Base-by-base conservation (phyloP, 1,140 invertebrate species). In the Euschistus heros region DNA sequence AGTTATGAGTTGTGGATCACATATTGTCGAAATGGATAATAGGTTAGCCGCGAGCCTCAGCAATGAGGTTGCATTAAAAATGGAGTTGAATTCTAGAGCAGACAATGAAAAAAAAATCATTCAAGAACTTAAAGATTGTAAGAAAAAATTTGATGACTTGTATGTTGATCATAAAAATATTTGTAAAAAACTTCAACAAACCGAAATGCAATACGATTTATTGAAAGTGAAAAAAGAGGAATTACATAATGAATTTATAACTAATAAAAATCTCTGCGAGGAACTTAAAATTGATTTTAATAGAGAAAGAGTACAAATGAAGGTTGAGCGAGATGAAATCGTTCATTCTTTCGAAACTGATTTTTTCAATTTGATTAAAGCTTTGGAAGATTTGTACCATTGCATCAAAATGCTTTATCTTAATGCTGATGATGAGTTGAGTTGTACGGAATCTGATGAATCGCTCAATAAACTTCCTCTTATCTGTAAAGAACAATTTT, bases 331-430 rank as follows among this genome's bases (percentile, higher is more conserved):
- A 18, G 15, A 42, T 1, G n/a, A 61, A 13, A 20, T n/a, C 10
- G 17, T 61, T n/a, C n/a, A 61, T 33, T 61, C 59, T 33, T 61
- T 22, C 42, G 59, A 61, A 61, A n/a, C n/a, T 33, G 59, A 61
- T 42, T 15, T 61, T 10, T 17, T 20, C 42, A 24, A 22, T 20
- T 37, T 61, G 33, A 42, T 18, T 24, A 61, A 61, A 20, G n/a
- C 59, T 22, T 42, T 61, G 7, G 18, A 44, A 17, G 26, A 37
- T n/a, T 20, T 61, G 4, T 26, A 24, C 14, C 24, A 57, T 27
- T 24, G 18, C 24, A 22, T 24, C 18, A 61, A 18, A 61, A 4
- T 61, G 13, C 18, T 20, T 54, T 54, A 26, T 54, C 18, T 61
- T 20, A 26, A n/a, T 18, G 3, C n/a, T 61, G 30, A 61, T 5